Percentiles rank a stretch among this genome's conserved stretches.
phyloP scores from a whole-genome alignment of 2,113 vertebrate genomes.

The Thunnus thynnus region DNA sequence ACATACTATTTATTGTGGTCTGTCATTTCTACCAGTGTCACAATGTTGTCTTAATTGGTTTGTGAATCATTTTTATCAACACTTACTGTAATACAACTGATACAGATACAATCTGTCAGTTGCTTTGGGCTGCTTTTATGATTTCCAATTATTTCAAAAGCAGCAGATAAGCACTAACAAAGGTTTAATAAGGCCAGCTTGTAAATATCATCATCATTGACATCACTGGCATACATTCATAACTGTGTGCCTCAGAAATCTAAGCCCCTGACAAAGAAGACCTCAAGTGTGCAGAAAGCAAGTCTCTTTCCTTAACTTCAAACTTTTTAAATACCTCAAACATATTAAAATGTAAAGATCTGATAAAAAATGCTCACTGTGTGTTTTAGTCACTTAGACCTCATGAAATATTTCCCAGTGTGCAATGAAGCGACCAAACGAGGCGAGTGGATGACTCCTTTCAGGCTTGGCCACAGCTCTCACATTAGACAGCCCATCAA shows the following conservation, averaged over 20 bases:
- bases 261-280: neutral
- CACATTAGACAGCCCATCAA: slow-evolving; percentile 80
- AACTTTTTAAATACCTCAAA: slow-evolving; percentile 75
- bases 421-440: slow-evolving; percentile 81
- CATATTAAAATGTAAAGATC: slow-evolving; percentile 84
- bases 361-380: slow-evolving; percentile 81
- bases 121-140: neutral
- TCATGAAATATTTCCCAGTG: slow-evolving; percentile 86
- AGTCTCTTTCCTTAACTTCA: slow-evolving; percentile 59
- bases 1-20: neutral
- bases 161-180: neutral
- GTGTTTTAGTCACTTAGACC: slow-evolving; percentile 86
- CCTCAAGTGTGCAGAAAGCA: slow-evolving; percentile 21
- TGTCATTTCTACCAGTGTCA: neutral
- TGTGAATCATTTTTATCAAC: neutral
- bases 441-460: slow-evolving; percentile 76
- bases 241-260: neutral
- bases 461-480: slow-evolving; percentile 72
- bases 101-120: neutral
- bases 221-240: neutral
- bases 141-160: neutral
- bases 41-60: neutral
- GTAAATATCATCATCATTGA: neutral
- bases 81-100: neutral
- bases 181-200: neutral